A percentile compares a stretch with the other conserved stretches of the same genome.
Conservation (phyloP, 2,797 vertebrate species). For the Tokudaia muenninki region DNA sequence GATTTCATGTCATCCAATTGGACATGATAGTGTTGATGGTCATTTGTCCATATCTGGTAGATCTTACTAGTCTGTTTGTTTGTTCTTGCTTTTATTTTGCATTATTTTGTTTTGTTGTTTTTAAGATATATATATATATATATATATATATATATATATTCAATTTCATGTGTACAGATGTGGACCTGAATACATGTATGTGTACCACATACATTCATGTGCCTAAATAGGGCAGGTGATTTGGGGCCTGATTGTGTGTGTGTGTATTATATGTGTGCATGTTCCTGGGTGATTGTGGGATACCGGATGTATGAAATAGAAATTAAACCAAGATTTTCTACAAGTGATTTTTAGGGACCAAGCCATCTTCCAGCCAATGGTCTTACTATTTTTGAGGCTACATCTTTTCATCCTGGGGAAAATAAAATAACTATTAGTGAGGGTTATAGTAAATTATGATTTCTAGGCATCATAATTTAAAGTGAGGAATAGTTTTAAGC, state of each 20-base stretch:
- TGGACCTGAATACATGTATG: not conserved
- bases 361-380: not conserved
- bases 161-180: not conserved
- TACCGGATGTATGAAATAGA: too few relatives aligned
- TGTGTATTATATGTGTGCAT: too few relatives aligned
- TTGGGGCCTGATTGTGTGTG: not conserved
- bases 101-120: not conserved
- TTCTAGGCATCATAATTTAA: not conserved
- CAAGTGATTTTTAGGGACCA: not conserved
- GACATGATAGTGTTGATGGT: not conserved
- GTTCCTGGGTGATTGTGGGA: too few relatives aligned
- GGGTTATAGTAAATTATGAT: not conserved
- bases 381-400: not conserved
- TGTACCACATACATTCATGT: not conserved
- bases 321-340: not conserved
- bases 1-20: not conserved
- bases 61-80: not conserved
- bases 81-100: not conserved
- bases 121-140: not conserved
- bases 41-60: not conserved
- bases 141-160: too few relatives aligned
- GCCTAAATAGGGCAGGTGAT: not conserved
- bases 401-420: not conserved
- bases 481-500: not conserved
- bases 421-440: not conserved